Percentiles rank a stretch among this genome's conserved stretches.
phyloP scores from a whole-genome alignment of 2,888 invertebrate species.

The Rhopalosiphum nymphaeae region DNA sequence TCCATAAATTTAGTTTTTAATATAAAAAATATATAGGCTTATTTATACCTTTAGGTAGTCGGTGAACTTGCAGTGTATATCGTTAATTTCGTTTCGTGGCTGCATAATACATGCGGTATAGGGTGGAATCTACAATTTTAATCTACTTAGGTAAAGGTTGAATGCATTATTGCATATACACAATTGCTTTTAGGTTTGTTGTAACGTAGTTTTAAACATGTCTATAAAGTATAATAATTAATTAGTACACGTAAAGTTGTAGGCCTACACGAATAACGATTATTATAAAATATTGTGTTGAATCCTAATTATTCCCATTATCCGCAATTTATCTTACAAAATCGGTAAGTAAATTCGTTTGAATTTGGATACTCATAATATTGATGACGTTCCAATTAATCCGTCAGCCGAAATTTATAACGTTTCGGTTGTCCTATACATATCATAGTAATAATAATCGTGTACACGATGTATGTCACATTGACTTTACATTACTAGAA shows the following conservation, averaged over 20 bases:
- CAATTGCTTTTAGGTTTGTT: not conserved
- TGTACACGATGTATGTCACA: not conserved
- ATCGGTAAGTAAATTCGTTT: not conserved
- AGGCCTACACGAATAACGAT: not conserved
- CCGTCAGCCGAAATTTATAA: not conserved
- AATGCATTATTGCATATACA: too few relatives aligned
- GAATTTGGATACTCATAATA: not conserved
- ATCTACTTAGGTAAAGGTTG: too few relatives aligned
- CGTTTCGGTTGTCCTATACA: not conserved
- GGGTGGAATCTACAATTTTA: too few relatives aligned
- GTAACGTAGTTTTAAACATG: not conserved
- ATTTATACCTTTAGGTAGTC: not conserved
- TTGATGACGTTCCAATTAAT: not conserved
- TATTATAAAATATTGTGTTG: not conserved
- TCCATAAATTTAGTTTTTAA: not conserved
- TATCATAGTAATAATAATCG: not conserved
- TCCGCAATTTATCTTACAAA: not conserved
- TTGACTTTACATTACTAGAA: not conserved
- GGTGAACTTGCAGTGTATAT: not conserved
- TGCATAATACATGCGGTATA: not conserved
- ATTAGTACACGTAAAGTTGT: not conserved
- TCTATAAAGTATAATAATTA: not conserved
- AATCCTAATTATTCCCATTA: not conserved
- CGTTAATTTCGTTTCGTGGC: not conserved
- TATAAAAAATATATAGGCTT: not conserved